Base-by-base conservation (phyloP, 2,888 invertebrate genomes). In the Tipula confusa region DNA sequence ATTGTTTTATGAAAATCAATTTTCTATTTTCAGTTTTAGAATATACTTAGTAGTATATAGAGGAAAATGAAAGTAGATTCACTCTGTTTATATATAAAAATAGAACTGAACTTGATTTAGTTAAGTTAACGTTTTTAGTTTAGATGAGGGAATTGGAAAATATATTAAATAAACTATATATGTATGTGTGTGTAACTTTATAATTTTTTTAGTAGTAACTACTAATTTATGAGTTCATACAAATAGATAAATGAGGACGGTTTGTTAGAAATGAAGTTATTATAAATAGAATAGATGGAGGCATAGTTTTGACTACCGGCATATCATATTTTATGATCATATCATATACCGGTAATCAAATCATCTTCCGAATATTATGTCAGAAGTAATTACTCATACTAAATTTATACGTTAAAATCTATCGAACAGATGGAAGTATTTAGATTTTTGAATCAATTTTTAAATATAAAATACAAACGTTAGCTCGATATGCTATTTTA, bases 41-140 rank as follows among this genome's bases (percentile, higher is more conserved):
- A 43, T n/a, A 43, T 24, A 64, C 24, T 64, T 64, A 24, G 64
- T n/a, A n/a, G n/a, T n/a, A n/a, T n/a, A 64, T 64, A 64, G 64
- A 64, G 64, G 64, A 64, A 64, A 64, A 64, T 64, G 18, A 64
- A 64, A 64, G 64, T 64, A 64, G 64, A 24, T 64, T 24, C 24
- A 13, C 64, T 64, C 24, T 64, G 18, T 64, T 64, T 64, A 24
- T 64, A 24, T 64, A 64, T 64, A 64, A 64, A 64, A 64, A 64
- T 64, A 64, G 64, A 64, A 64, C 64, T 64, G 64, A 64, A 64
- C 64, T 64, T 64, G 64, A 64, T 64, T 64, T 64, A 64, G 64
- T 64, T 64, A n/a, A 64, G 64, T 64, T 64, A 64, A 64, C 9
- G 24, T 64, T 64, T 64, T 24, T 64, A 64, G 18, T 64, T 64